Conservation (phyloP, 2,113 vertebrate genomes). For the Ranitomeya imitator region DNA sequence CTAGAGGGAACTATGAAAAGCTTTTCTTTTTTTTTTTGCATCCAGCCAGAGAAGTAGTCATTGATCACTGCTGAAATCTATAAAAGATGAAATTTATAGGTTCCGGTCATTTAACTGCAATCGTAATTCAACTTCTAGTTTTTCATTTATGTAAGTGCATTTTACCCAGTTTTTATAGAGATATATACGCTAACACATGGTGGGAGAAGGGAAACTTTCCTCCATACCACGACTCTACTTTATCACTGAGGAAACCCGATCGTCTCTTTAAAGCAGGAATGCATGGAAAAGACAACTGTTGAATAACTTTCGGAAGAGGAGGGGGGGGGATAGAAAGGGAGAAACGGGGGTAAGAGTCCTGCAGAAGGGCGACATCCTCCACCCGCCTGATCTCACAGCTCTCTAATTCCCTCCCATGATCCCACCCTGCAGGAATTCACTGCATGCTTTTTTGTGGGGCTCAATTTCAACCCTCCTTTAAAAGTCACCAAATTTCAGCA, state of each 20-base stretch:
- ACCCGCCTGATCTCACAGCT: slow-evolving; percentile 45
- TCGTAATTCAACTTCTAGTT: slow-evolving; percentile 32
- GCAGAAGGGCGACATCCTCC: slow-evolving; percentile 32
- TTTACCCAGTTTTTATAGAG: slow-evolving; percentile 42
- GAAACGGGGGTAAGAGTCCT: neutral
- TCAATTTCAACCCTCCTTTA: slow-evolving; percentile 39
- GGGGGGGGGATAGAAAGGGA: neutral
- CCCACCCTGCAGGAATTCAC: slow-evolving; percentile 51
- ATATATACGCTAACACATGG: slow-evolving; percentile 1
- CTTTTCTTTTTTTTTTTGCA: slow-evolving; percentile 20
- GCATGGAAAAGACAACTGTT: slow-evolving; percentile 57
- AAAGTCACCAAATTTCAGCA: slow-evolving; percentile 11
- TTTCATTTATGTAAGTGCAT: slow-evolving; percentile 35
- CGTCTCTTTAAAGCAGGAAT: slow-evolving; percentile 56
- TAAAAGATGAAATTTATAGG: slow-evolving; percentile 30
- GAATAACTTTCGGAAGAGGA: slow-evolving; percentile 38
- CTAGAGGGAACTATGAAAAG: neutral
- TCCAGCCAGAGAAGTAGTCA: neutral
- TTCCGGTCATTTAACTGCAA: slow-evolving; percentile 12
- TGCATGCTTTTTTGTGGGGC: slow-evolving; percentile 29
- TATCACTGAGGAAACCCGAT: slow-evolving; percentile 56
- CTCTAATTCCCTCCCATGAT: slow-evolving; percentile 57
- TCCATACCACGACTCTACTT: slow-evolving; percentile 49
- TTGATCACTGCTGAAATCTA: slow-evolving; percentile 16
- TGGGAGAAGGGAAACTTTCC: slow-evolving; percentile 36